These are phyloP conservation scores for Delichon dasypus DNA, from an alignment of 2,797 vertebrate species.

Conservation along the genomic window DNA sequence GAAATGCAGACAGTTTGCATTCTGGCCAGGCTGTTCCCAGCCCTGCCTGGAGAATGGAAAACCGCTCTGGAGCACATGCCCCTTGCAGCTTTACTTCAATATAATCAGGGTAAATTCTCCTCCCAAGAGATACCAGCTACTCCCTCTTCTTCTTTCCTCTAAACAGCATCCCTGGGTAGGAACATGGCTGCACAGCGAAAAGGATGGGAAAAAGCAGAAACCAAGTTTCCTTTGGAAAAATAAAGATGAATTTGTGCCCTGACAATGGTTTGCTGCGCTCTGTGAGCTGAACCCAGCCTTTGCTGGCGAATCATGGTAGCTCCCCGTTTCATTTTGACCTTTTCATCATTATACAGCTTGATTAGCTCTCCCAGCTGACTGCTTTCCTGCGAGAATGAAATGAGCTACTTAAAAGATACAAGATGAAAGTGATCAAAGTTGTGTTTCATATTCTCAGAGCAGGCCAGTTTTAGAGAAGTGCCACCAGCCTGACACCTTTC, in stretches of 20 bases:
- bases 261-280: neutral
- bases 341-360: slow-evolving; percentile 23
- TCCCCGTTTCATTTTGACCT: neutral
- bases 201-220: neutral
- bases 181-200: neutral
- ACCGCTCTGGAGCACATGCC: neutral
- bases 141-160: neutral
- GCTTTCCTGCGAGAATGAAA: neutral
- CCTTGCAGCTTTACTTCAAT: neutral
- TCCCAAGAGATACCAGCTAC: neutral
- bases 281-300: neutral
- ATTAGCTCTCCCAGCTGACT: neutral
- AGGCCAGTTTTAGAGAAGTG: neutral
- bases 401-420: slow-evolving; percentile 11
- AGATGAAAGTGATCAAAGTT: slow-evolving; percentile 1
- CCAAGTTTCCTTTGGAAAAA: neutral
- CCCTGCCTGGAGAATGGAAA: neutral
- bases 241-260: neutral
- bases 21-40: neutral
- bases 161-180: neutral
- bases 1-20: neutral
- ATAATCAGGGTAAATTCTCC: neutral
- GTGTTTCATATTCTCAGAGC: neutral
- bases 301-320: neutral
- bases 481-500: neutral